Evolutionary conservation across 2,888 invertebrate species (phyloP), one percentile per base, ranked within the genome.

Genomic region (Drosophila austrosaltans): DNA sequence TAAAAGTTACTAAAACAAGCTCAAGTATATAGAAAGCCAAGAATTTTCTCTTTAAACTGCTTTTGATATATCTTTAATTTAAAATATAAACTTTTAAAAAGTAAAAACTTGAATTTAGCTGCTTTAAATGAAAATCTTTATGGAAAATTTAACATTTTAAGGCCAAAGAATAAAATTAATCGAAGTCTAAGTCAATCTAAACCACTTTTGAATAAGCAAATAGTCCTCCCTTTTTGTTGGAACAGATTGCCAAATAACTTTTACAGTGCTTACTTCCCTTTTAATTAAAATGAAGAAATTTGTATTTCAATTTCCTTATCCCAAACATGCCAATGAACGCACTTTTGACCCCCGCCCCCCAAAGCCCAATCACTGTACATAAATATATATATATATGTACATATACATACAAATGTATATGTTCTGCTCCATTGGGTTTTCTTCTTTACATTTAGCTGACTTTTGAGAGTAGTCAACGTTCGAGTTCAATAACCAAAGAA

Each of bases 401-500:
- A 22, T 53, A 12, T 16, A 3, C 30, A 30, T 16, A 48, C 10
- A 3, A 4, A 48, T 48, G 5, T 54, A 22, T 57, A 20, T 57
- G 57, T 25, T 39, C 22, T 39, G 57, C 57, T 39, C 39, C 39
- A 39, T 12, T 20, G 22, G 22, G 16, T 57, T 57, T 7, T 22
- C 36, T 59, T 36, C n/a, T 54, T 53, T 44, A 44, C 42, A 36
- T 36, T 36, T 10, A 54, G 22, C 8, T n/a, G 22, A 22, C 39
- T 39, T 25, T 44, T 25, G 22, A 48, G 39, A 58, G 61, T 28
- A 48, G 66, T 25, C 32, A 60, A 54, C 53, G 69, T 20, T 32
- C 8, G 71, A 75, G 82, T 85, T 82, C 81, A 82, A 81, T 67
- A 85, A 80, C 82, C 74, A 69, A 58, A 42, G 56, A 59, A 36